Evolutionary conservation across 2,888 invertebrate species (phyloP).

Genomic region (Hyposoter dolosus): DNA sequence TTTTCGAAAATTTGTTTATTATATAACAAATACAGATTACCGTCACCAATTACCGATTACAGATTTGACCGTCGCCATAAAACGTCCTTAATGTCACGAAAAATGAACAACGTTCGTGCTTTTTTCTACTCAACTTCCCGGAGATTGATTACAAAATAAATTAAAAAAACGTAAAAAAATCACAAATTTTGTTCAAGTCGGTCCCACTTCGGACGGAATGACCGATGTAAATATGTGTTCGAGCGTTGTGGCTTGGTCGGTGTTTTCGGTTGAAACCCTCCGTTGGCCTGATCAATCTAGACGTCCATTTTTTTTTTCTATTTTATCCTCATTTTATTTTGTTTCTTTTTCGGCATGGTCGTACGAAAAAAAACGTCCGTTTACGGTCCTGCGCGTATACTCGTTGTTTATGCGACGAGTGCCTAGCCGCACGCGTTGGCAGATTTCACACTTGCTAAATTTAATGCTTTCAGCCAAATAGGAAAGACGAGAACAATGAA

Average conservation of each 20-base stretch:
- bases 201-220: background rate
- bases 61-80: too few relatives aligned
- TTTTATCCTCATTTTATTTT: slow-evolving; percentile 33
- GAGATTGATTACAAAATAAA: background rate
- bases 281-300: slow-evolving; percentile 20
- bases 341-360: slow-evolving; percentile 42
- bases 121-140: background rate
- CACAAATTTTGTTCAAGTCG: background rate
- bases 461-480: slow-evolving; percentile 25
- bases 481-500: background rate
- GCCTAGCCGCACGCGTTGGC: background rate
- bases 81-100: background rate
- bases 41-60: too few relatives aligned
- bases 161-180: background rate
- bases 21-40: too few relatives aligned
- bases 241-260: slow-evolving; percentile 26
- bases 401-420: background rate
- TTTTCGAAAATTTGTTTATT: too few relatives aligned
- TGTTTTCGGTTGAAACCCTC: slow-evolving; percentile 43
- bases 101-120: background rate
- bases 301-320: slow-evolving; percentile 1
- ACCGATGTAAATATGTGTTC: background rate
- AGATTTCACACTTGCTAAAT: slow-evolving; percentile 20
- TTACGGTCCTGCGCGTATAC: slow-evolving; percentile 7
- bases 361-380: slow-evolving; percentile 33